Percentiles rank a stretch among this genome's conserved stretches.
Conservation (phyloP, 2,797 vertebrate genomes). For the Caiman crocodilus region DNA sequence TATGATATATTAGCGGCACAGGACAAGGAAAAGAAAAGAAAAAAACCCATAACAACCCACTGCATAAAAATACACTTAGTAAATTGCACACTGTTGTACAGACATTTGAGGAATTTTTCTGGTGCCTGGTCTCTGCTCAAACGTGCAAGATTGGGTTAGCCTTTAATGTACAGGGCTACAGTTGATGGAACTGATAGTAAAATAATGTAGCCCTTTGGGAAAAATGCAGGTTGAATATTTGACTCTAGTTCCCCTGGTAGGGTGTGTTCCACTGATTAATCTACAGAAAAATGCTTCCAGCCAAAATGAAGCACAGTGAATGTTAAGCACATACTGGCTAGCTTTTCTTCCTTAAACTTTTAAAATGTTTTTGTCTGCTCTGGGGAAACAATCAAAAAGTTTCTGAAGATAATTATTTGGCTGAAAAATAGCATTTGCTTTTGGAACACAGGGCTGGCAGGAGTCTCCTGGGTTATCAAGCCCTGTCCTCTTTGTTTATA, state of each 20-base stretch:
- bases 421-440: neutral
- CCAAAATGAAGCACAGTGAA: neutral
- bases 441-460: neutral
- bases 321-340: neutral
- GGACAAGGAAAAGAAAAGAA: neutral
- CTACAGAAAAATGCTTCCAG: neutral
- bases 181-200: neutral
- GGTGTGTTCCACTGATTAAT: neutral
- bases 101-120: neutral
- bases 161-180: neutral
- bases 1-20: neutral
- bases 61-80: neutral
- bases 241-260: neutral
- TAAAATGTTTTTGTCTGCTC: neutral
- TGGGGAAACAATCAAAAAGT: neutral
- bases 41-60: neutral
- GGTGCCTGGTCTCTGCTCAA: accelerated
- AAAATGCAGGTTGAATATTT: neutral
- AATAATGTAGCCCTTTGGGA: neutral
- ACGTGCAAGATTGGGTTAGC: neutral
- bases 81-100: neutral
- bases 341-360: neutral
- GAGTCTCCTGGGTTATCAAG: too few relatives aligned
- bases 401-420: neutral
- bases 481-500: too few relatives aligned